A percentile compares a stretch with the other conserved stretches of the same genome.
Evolutionary conservation across 2,888 invertebrate genomes (phyloP).

Genomic region (Odontothrips loti): DNA sequence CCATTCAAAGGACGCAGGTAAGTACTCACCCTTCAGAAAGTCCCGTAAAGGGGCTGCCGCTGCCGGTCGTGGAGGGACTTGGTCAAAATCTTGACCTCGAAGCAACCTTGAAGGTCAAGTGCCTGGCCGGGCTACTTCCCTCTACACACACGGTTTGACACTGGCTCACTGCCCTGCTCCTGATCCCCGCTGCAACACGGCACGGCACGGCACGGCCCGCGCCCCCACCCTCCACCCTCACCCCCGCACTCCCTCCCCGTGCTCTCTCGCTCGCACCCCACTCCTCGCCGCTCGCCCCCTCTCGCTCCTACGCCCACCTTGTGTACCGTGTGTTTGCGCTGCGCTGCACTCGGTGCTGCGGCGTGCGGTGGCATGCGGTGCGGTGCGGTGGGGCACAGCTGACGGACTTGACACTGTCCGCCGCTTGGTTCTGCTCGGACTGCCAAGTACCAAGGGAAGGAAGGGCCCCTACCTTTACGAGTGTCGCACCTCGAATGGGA

Average conservation of each 20-base stretch:
- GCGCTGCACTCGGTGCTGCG: no score
- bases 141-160: no score
- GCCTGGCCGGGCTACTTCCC: background rate
- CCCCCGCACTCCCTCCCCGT: no score
- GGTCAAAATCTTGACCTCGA: background rate
- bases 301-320: background rate
- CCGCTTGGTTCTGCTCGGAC: background rate
- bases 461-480: background rate
- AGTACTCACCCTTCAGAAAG: background rate
- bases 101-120: constrained; percentile 16
- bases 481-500: background rate
- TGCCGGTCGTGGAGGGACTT: background rate
- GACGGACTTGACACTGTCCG: no score
- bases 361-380: no score
- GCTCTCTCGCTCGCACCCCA: no score
- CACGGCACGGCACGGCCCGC: background rate
- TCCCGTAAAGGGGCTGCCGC: background rate
- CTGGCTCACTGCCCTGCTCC: background rate
- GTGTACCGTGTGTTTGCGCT: background rate
- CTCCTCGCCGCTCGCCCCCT: background rate
- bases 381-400: background rate
- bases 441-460: no score
- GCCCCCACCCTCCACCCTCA: no score
- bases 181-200: background rate
- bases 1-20: background rate